A percentile compares a stretch with the other conserved stretches of the same genome.
These are phyloP conservation scores for Metridium senile DNA, from an alignment of 92 coral and sea anemone species.

Conservation along the genomic window DNA sequence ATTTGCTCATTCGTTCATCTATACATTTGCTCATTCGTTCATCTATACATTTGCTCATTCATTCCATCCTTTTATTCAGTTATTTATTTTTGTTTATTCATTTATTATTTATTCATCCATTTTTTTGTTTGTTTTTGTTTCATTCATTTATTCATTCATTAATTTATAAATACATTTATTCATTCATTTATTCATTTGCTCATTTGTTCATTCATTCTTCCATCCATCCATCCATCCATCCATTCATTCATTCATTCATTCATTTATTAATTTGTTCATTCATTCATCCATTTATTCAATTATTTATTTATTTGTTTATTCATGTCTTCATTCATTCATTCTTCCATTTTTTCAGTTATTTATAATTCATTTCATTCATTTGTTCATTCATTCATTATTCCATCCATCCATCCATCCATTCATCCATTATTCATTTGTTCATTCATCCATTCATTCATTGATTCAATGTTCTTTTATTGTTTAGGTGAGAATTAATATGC, in stretches of 20 bases:
- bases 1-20: no score
- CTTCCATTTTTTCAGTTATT: no score
- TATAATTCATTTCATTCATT: no score
- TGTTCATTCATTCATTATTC: no score
- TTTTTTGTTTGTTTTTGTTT: background rate
- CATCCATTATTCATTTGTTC: no score
- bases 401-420: no score
- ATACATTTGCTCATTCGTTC: no score
- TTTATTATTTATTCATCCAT: background rate
- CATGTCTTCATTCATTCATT: no score
- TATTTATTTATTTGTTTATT: background rate
- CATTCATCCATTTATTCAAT: background rate
- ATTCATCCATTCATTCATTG: background rate
- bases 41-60: no score
- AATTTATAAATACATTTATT: no score
- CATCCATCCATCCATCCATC: background rate
- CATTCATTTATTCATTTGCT: no score
- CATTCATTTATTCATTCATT: background rate
- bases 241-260: background rate
- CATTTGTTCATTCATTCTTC: no score
- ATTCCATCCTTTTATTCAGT: background rate
- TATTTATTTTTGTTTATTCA: background rate
- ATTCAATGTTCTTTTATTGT: background rate
- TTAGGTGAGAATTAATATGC: constrained; percentile 89
- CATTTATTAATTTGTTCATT: background rate